phyloP scores from a whole-genome alignment of 2,888 invertebrate genomes.

The Polydrusus tereticollis region DNA sequence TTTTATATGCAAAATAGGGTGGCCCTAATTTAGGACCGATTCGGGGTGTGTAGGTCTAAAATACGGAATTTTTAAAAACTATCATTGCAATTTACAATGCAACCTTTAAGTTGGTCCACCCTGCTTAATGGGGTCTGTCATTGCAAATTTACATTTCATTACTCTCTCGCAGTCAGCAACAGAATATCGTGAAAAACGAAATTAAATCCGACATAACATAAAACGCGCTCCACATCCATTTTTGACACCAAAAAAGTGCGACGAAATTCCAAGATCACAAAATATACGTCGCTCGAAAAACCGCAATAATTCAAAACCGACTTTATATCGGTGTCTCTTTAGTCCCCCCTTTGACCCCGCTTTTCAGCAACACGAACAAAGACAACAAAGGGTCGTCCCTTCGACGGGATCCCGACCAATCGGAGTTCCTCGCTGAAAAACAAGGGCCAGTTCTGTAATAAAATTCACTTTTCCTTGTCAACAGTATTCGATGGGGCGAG shows the following conservation, averaged over 20 bases:
- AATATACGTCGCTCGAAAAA: not conserved
- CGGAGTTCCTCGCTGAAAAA: constrained; percentile 67
- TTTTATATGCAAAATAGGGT: too few relatives aligned
- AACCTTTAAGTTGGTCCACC: too few relatives aligned
- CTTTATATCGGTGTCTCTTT: constrained; percentile 1
- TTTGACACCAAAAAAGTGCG: constrained; percentile 2
- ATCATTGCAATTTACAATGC: too few relatives aligned
- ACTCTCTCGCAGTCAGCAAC: too few relatives aligned
- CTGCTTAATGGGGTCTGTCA: too few relatives aligned
- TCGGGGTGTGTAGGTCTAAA: too few relatives aligned
- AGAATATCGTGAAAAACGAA: not conserved
- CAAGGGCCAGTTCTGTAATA: constrained; percentile 71
- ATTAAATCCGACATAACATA: not conserved
- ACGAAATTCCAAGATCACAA: constrained; percentile 1
- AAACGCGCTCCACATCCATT: not conserved
- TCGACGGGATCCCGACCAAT: constrained; percentile 55
- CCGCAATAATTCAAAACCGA: constrained; percentile 31
- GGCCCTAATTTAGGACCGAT: too few relatives aligned
- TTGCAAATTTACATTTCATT: too few relatives aligned
- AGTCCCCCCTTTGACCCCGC: constrained; percentile 21
- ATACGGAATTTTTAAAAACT: too few relatives aligned
- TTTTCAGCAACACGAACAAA: constrained; percentile 24
- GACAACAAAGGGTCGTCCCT: constrained; percentile 55
- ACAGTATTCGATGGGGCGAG: constrained; percentile 69
- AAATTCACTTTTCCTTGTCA: constrained; percentile 61